phyloP scores from a whole-genome alignment of 37 sponge, comb jelly and placozoan genomes.

The Axinella damicornis region DNA sequence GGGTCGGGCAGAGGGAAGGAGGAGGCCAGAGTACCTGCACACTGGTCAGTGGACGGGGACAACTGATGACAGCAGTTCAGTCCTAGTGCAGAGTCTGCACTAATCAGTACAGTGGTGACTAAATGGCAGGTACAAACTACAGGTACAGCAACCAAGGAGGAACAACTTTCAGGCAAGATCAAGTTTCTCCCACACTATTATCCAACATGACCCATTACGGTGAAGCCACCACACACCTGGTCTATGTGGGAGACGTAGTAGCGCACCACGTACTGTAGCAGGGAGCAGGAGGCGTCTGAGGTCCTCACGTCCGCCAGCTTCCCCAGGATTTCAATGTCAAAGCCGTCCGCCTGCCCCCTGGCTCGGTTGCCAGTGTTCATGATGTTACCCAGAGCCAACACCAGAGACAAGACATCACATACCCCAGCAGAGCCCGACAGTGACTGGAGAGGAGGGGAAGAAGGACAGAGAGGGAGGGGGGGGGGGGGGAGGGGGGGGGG shows the following conservation, averaged over 20 bases:
- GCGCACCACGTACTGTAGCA: conserved; percentile 44
- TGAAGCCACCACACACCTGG: too few relatives aligned
- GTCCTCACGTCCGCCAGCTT: conserved; percentile 50
- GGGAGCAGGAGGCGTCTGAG: conserved; percentile 11
- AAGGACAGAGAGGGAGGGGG: background rate
- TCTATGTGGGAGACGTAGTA: conserved; percentile 2
- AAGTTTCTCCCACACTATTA: background rate
- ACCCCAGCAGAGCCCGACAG: background rate
- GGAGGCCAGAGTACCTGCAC: conserved; percentile 15
- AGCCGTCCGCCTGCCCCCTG: conserved; percentile 48
- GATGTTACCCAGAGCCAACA: conserved; percentile 48
- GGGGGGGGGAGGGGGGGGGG: background rate
- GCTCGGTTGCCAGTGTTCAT: conserved; percentile 45
- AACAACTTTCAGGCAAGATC: background rate
- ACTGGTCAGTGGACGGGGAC: background rate
- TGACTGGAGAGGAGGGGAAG: background rate
- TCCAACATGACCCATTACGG: too few relatives aligned
- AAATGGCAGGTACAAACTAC: too few relatives aligned
- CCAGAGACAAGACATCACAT: conserved; percentile 2
- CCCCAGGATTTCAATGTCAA: conserved; percentile 32
- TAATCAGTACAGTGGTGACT: too few relatives aligned
- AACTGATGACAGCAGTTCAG: too few relatives aligned
- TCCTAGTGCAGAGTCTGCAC: background rate
- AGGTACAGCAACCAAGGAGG: too few relatives aligned
- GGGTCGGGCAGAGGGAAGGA: conserved; percentile 49